A percentile compares a stretch with the other conserved stretches of the same genome.
phyloP scores from a whole-genome alignment of 2,797 vertebrate genomes.

The Scleropages formosus region DNA sequence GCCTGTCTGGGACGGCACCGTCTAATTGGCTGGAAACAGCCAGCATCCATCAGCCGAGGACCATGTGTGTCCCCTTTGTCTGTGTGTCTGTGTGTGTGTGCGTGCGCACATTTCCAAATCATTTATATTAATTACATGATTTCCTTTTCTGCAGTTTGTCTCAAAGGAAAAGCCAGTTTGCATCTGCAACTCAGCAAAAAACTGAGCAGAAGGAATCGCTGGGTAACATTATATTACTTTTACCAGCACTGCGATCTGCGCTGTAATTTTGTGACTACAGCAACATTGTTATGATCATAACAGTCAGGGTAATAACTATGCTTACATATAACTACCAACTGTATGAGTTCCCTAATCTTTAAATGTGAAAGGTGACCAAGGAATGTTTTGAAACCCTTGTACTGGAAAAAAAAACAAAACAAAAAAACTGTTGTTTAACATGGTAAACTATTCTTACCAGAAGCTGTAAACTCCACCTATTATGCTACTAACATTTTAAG shows the following conservation, averaged over 20 bases:
- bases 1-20: slow-evolving; percentile 30
- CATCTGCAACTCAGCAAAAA: too few relatives aligned
- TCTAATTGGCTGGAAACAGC: slow-evolving; percentile 31
- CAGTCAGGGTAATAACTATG: background rate
- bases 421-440: background rate
- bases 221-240: background rate
- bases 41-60: background rate
- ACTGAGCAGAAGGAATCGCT: background rate
- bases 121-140: background rate
- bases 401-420: background rate
- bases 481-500: slow-evolving; percentile 10
- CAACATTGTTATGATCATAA: slow-evolving; percentile 3
- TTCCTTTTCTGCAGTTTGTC: background rate
- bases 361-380: background rate
- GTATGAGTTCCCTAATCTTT: slow-evolving; percentile 9
- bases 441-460: background rate
- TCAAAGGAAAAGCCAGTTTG: background rate
- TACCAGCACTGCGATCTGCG: too few relatives aligned
- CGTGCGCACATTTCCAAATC: background rate
- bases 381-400: background rate
- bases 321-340: background rate
- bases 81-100: too few relatives aligned
- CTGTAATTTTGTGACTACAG: slow-evolving; percentile 8
- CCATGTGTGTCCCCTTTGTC: background rate
- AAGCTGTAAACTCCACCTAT: slow-evolving; percentile 6